phyloP scores from a whole-genome alignment of 2,797 vertebrate species.

The Meriones psammophilus region DNA sequence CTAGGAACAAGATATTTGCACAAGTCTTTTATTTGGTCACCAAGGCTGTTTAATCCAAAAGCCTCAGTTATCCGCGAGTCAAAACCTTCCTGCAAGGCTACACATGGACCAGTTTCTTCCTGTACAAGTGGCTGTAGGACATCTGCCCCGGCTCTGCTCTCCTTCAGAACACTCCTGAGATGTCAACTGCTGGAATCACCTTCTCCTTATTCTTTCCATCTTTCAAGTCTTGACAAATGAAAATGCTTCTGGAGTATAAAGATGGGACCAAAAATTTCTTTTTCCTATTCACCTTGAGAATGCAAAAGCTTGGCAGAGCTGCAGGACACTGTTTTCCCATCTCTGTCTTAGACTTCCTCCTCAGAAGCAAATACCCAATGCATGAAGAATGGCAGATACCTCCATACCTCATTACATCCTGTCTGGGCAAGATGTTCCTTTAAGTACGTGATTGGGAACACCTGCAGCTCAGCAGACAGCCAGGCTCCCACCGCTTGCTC shows the following conservation, averaged over 20 bases:
- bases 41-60: background rate
- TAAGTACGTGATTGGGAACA: background rate
- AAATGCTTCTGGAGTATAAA: constrained; percentile 15
- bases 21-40: background rate
- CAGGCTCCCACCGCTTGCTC: background rate
- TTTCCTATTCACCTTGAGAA: background rate
- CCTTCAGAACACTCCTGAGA: background rate
- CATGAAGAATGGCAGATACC: background rate
- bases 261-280: background rate
- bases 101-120: fast-evolving
- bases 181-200: background rate
- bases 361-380: background rate
- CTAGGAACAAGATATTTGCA: background rate
- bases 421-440: constrained; percentile 5
- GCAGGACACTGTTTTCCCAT: background rate
- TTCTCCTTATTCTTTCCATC: background rate
- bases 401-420: background rate
- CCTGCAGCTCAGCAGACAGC: background rate
- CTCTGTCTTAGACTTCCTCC: background rate
- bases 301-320: background rate
- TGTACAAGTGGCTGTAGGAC: fast-evolving
- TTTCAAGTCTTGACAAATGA: background rate
- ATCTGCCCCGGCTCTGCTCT: background rate
- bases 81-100: background rate
- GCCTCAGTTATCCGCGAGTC: background rate